Base-by-base conservation (phyloP, 2,888 invertebrate genomes). In the Thecocarcelia acutangulata region DNA sequence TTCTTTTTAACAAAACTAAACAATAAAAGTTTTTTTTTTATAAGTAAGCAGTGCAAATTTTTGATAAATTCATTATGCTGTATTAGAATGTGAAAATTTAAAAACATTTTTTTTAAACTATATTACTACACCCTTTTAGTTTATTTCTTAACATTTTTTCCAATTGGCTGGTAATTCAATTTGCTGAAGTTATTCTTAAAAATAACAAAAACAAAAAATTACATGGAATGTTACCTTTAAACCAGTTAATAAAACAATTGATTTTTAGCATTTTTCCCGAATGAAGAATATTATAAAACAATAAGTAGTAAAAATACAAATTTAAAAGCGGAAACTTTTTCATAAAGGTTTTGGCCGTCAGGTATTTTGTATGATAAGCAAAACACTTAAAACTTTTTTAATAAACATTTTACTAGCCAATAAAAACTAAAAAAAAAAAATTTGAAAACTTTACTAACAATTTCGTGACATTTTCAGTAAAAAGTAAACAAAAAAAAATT, bases 31-130 rank as follows among this genome's bases (percentile, higher is more conserved):
- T 77, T 72, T 69, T 70, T 77, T 72, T 69, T 52, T 42, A 76
- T 33, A 46, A 82, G 74, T 85, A 86, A 89, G 88, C 89, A 89
- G 90, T 90, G 89, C 89, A 90, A 90, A 89, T 89, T 89, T 88
- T 89, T 88, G 85, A 87, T 81, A 46, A 72, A 56, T 77, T 42
- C 24, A 69, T 54, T 61, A 79, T 52, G 24, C 59, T 59, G 52
- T 59, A 52, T 59, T 64, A 66, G 50, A 72, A 37, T 46, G 76
- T 52, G 48, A 12, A 69, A 70, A 61, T 6, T 9, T 42, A 0
- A 56, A 33, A 28, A 42, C n/a, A 46, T 28, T 33, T 21, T 64
- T 61, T 69, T 69, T 37, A 64, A 63, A 37, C 21, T 21, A 42
- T 58, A 40, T 42, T 28, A 33, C 9, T 54, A 42, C 24, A 24